Base-by-base conservation (phyloP, 1,140 invertebrate species). In the Drosophila simulans region DNA sequence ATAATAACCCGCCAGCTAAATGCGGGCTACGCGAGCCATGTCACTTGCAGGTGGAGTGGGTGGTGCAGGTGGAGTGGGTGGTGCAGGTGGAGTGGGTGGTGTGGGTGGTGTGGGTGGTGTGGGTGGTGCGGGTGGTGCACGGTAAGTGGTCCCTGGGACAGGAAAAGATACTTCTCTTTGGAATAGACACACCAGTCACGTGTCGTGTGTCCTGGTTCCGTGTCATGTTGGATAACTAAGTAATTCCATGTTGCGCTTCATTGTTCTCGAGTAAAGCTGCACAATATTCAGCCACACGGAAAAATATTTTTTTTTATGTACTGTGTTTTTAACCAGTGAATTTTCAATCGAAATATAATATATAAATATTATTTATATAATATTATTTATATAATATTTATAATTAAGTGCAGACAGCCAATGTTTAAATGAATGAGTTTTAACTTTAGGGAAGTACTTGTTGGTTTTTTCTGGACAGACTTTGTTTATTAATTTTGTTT, bases 1-100 rank as follows among this genome's bases (percentile, higher is more conserved):
- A 79, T 68, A 79, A 75, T 66, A 64, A 63, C 52, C 49, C 40
- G 27, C 13, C 39, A 49, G 46, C 46, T n/a, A 63, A 53, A 63
- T 62, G 56, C 40, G 57, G 57, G 37, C 45, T 40, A 35, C 25
- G 8, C 12, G 15, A 34, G 25, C 37, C 62, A 42, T 55, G 63
- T 35, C 48, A 45, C 66, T 56, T 70, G 64, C 51, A 55, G 49
- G 62, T 7, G 64, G 10, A 4, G 2, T 25, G 22, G 37, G 58
- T 13, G 34, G 27, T 22, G 17, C 4, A 25, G 25, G 25, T 15
- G n/a, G 25, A 31, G n/a, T 1, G 1, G 46, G 62, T 11, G 48
- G n/a, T 15, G 8, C 3, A 27, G 13, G 4, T 20, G 27, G 17
- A n/a, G n/a, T n/a, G n/a, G 49, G 62, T 7, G 64, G 10, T 2